These are phyloP conservation scores for Danio jaintianensis DNA, from an alignment of 2,797 vertebrate genomes.

Conservation along the genomic window DNA sequence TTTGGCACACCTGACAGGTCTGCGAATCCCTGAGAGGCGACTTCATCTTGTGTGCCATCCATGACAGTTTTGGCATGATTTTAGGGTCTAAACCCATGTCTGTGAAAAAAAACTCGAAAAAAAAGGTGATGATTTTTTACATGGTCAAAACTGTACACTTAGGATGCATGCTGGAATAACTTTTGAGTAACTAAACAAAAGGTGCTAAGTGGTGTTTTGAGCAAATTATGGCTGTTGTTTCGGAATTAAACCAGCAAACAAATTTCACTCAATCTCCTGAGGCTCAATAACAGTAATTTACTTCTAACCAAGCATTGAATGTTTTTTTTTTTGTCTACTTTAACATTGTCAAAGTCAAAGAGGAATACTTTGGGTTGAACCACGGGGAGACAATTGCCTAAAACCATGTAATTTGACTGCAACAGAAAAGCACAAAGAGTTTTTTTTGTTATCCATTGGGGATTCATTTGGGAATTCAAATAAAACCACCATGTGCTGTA, in stretches of 20 bases:
- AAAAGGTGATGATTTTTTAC: background rate
- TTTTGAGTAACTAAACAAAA: constrained; percentile 13
- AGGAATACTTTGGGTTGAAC: constrained; percentile 28
- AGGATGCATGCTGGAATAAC: background rate
- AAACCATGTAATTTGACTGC: constrained; percentile 43
- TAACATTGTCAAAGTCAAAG: constrained; percentile 22
- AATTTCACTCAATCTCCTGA: constrained; percentile 9
- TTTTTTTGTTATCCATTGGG: background rate
- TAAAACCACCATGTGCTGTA: constrained; percentile 15
- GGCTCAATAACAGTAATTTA: constrained; percentile 30
- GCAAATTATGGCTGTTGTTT: constrained; percentile 28
- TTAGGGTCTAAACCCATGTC: background rate
- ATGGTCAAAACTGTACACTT: background rate
- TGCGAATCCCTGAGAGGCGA: constrained; percentile 31
- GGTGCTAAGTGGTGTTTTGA: constrained; percentile 1
- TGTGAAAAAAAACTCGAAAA: background rate
- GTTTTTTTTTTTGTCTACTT: background rate
- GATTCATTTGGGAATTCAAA: constrained; percentile 7
- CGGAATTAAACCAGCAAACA: constrained; percentile 26
- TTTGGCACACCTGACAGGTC: constrained; percentile 50
- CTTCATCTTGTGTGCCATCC: constrained; percentile 16
- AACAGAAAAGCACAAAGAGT: background rate
- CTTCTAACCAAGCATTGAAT: background rate
- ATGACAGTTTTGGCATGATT: constrained; percentile 16
- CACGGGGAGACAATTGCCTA: constrained; percentile 32